Evolutionary conservation across 1,140 invertebrate species (phyloP).

Genomic region (Matsumurasca onukii): DNA sequence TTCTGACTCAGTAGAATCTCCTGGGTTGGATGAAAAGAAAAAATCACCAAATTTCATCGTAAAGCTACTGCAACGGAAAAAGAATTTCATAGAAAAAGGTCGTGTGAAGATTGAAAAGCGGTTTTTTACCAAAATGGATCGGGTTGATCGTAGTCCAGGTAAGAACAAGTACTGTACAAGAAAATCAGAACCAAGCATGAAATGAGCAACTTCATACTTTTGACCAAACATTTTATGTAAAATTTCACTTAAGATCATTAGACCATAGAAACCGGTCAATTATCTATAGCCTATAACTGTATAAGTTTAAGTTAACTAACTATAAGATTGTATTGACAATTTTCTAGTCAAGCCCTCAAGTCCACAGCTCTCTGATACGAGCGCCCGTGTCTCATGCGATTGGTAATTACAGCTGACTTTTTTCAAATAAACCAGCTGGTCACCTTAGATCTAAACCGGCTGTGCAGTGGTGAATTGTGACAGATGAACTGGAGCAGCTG

Average conservation of each 20-base stretch:
- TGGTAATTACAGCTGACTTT: too few relatives aligned
- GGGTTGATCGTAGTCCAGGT: constrained; percentile 3
- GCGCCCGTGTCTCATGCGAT: too few relatives aligned
- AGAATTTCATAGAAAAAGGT: neutral
- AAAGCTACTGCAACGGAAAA: constrained; percentile 2
- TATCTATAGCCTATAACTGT: too few relatives aligned
- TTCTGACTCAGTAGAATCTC: neutral
- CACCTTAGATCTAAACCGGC: too few relatives aligned
- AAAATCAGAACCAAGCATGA: neutral
- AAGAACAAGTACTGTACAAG: neutral
- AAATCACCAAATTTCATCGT: constrained; percentile 8
- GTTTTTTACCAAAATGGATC: constrained; percentile 8
- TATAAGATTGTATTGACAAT: too few relatives aligned
- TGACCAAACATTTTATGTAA: neutral
- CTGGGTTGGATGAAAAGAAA: neutral
- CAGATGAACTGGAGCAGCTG: too few relatives aligned
- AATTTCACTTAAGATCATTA: neutral
- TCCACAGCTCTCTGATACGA: too few relatives aligned
- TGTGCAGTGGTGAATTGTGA: too few relatives aligned
- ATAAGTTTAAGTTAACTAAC: too few relatives aligned
- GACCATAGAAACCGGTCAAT: neutral
- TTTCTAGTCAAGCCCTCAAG: too few relatives aligned
- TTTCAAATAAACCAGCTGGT: too few relatives aligned
- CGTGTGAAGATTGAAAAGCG: neutral
- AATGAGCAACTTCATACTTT: neutral